phyloP scores from a whole-genome alignment of 2,797 vertebrate species.

The Morus bassanus region DNA sequence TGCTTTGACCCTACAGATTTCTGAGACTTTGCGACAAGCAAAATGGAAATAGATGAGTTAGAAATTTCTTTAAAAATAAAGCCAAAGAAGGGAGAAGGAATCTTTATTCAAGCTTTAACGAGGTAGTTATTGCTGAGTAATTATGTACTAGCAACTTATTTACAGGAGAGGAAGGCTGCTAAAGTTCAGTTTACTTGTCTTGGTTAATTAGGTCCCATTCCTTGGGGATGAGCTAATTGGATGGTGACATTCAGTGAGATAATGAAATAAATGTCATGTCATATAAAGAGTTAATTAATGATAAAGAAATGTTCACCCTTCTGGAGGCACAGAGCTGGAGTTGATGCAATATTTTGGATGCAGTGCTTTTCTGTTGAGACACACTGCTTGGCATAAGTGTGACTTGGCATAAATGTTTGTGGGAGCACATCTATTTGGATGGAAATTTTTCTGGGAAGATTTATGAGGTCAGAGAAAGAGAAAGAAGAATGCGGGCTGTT shows the following conservation, averaged over 20 bases:
- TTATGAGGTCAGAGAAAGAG: constrained; percentile 33
- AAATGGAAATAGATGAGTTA: neutral
- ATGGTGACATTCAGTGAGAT: constrained; percentile 5
- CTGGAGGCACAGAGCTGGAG: neutral
- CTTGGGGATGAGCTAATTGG: constrained; percentile 41
- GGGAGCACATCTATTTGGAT: constrained; percentile 15
- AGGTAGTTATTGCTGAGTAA: neutral
- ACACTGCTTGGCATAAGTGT: neutral
- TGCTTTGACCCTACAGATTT: neutral
- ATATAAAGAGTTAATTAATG: constrained; percentile 55
- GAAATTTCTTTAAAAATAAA: neutral
- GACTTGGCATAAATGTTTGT: constrained; percentile 56
- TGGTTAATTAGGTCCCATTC: constrained; percentile 34
- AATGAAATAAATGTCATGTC: constrained; percentile 49
- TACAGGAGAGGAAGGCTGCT: constrained; percentile 9
- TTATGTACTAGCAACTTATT: constrained; percentile 1
- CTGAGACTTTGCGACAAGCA: neutral
- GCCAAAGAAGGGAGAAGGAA: neutral
- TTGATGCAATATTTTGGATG: constrained; percentile 40
- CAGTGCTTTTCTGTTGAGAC: neutral
- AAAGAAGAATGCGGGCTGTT: neutral
- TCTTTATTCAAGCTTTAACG: neutral
- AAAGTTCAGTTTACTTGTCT: constrained; percentile 46
- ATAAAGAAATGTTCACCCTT: neutral
- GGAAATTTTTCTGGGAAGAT: constrained; percentile 34